Percentiles rank a stretch among this genome's conserved stretches.
These are phyloP conservation scores for Cephalopholis sonnerati DNA, from an alignment of 2,113 vertebrate species.

Conservation along the genomic window DNA sequence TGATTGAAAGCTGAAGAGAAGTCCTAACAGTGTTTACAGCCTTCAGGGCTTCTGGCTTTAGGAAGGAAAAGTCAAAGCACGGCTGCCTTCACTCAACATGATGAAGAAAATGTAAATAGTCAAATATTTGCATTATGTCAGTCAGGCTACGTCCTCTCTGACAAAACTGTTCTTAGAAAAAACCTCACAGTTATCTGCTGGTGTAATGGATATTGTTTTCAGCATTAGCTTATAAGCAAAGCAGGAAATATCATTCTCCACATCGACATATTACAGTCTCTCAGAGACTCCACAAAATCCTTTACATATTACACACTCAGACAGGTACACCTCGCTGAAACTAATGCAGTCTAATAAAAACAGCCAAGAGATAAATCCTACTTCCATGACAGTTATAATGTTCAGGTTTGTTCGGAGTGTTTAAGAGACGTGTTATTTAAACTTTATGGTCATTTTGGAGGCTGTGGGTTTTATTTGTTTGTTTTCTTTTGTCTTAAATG, in stretches of 20 bases:
- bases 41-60: background rate
- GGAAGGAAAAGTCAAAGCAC: background rate
- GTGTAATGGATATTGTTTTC: background rate
- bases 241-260: constrained; percentile 1
- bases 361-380: background rate
- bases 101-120: background rate
- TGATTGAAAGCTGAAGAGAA: background rate
- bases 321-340: background rate
- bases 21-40: background rate
- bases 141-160: background rate
- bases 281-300: background rate
- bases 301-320: background rate
- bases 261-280: background rate
- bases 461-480: background rate
- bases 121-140: background rate
- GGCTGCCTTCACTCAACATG: background rate
- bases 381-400: background rate
- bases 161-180: background rate
- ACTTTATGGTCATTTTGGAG: background rate
- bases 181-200: background rate
- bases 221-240: background rate
- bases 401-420: background rate
- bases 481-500: too few species aligned
- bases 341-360: background rate
- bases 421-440: background rate